A percentile compares a stretch with the other conserved stretches of the same genome.
Conservation (phyloP, 2,113 vertebrate species). For the Nothobranchius furzeri region DNA sequence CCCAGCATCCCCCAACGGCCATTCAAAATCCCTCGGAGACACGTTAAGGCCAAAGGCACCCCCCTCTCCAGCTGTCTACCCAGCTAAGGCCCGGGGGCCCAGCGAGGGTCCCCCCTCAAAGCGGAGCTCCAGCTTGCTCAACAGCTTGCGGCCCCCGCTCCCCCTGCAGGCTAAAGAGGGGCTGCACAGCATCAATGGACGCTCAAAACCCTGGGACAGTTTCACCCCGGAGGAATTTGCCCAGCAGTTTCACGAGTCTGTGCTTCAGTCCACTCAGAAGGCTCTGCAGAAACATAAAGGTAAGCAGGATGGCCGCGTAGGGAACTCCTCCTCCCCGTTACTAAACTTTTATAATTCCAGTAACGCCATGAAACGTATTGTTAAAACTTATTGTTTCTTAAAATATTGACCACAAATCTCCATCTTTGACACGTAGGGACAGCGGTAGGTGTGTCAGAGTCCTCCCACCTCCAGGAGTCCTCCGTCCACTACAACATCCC, state of each 20-base stretch:
- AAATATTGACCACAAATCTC: too few species aligned
- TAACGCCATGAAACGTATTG: too few species aligned
- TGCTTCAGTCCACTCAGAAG: slow-evolving; percentile 98
- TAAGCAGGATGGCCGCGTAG: slow-evolving; percentile 35
- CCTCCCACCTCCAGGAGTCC: slow-evolving; percentile 88
- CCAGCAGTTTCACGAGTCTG: slow-evolving; percentile 98
- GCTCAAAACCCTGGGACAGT: slow-evolving; percentile 93
- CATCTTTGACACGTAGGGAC: slow-evolving; percentile 69
- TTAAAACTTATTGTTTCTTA: too few species aligned
- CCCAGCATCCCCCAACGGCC: slow-evolving; percentile 77
- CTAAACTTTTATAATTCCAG: neutral
- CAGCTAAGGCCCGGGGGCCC: slow-evolving; percentile 83
- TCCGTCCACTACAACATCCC: slow-evolving; percentile 98
- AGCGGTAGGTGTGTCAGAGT: slow-evolving; percentile 78
- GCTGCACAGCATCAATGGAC: slow-evolving; percentile 87
- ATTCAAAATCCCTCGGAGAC: slow-evolving; percentile 81
- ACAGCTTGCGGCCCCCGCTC: slow-evolving; percentile 83
- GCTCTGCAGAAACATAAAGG: slow-evolving; percentile 98
- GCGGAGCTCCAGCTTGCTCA: slow-evolving; percentile 88
- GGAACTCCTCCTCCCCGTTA: neutral
- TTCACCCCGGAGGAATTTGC: slow-evolving; percentile 96
- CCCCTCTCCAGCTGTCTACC: slow-evolving; percentile 57
- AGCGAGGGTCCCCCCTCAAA: slow-evolving; percentile 80
- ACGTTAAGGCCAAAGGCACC: slow-evolving; percentile 81
- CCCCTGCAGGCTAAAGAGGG: slow-evolving; percentile 84